These are phyloP conservation scores for Drosophila truncata DNA, from an alignment of 1,140 invertebrate genomes.

Conservation along the genomic window DNA sequence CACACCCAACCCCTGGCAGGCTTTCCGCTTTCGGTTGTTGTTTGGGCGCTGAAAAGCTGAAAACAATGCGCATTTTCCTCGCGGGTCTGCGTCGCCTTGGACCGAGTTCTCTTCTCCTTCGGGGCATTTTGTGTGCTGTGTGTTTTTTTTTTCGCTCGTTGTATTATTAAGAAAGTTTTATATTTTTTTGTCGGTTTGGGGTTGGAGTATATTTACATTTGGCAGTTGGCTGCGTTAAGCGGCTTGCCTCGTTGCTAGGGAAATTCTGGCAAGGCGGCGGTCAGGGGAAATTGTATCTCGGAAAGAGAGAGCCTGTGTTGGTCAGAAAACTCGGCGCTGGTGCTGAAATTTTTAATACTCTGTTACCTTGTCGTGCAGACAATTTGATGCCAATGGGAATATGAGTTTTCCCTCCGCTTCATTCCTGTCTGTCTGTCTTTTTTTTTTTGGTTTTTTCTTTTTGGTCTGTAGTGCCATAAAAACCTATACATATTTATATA, in stretches of 20 bases:
- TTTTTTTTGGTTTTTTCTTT: constrained; percentile 11
- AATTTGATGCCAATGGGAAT: constrained; percentile 79
- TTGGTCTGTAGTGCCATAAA: constrained; percentile 31
- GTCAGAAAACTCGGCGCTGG: constrained; percentile 62
- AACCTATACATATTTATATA: constrained; percentile 44
- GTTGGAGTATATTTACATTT: constrained; percentile 81
- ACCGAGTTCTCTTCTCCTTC: constrained; percentile 53
- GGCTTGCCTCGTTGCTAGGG: constrained; percentile 76
- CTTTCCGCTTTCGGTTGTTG: constrained; percentile 48
- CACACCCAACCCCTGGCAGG: background rate
- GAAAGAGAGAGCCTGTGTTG: constrained; percentile 5
- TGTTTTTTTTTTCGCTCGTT: constrained; percentile 47
- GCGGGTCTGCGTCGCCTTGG: constrained; percentile 78
- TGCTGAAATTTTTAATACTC: constrained; percentile 81
- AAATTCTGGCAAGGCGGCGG: constrained; percentile 21
- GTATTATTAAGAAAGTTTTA: constrained; percentile 83
- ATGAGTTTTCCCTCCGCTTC: constrained; percentile 40
- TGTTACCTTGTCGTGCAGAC: constrained; percentile 78
- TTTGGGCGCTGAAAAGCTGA: constrained; percentile 79
- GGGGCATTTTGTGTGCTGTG: constrained; percentile 13
- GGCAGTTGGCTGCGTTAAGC: constrained; percentile 80
- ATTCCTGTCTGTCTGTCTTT: constrained; percentile 5
- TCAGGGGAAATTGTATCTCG: constrained; percentile 29
- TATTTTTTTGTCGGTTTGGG: constrained; percentile 71
- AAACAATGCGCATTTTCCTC: constrained; percentile 80